Conservation (phyloP, 2,888 invertebrate genomes). For the Dryobota labecula region DNA sequence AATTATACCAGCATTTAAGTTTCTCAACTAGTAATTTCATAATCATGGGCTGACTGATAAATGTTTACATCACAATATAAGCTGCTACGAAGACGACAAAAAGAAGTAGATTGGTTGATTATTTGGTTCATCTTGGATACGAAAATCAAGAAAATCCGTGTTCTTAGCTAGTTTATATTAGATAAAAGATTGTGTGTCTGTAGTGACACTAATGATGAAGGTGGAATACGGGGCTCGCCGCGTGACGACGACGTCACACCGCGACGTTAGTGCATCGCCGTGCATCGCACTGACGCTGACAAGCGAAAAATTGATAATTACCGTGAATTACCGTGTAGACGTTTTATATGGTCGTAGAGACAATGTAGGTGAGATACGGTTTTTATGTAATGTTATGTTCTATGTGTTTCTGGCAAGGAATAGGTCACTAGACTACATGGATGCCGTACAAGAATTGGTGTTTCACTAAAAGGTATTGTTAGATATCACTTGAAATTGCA, state of each 20-base stretch:
- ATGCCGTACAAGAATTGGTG: too few species aligned
- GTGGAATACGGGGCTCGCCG: constrained; percentile 36
- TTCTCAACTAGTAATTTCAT: background rate
- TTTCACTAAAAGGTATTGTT: background rate
- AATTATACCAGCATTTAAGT: background rate
- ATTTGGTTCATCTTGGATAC: too few species aligned
- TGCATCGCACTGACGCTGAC: constrained; percentile 43
- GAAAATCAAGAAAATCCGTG: background rate
- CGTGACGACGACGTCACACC: constrained; percentile 25
- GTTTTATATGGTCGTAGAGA: constrained; percentile 4
- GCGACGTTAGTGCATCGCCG: constrained; percentile 14
- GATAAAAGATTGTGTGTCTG: constrained; percentile 14
- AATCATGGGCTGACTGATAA: background rate
- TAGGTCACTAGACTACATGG: background rate
- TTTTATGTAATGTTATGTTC: background rate
- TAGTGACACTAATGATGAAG: constrained; percentile 1
- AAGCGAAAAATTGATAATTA: constrained; percentile 59
- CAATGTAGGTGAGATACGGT: constrained; percentile 1
- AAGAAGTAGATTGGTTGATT: background rate
- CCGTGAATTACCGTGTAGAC: constrained; percentile 6
- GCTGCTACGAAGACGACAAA: background rate
- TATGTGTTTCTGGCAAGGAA: background rate
- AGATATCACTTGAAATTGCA: constrained; percentile 16
- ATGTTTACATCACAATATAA: background rate
- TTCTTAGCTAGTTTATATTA: constrained; percentile 1